A percentile compares a stretch with the other conserved stretches of the same genome.
Conservation (phyloP, 2,797 vertebrate species). For the Ceryle rudis region DNA sequence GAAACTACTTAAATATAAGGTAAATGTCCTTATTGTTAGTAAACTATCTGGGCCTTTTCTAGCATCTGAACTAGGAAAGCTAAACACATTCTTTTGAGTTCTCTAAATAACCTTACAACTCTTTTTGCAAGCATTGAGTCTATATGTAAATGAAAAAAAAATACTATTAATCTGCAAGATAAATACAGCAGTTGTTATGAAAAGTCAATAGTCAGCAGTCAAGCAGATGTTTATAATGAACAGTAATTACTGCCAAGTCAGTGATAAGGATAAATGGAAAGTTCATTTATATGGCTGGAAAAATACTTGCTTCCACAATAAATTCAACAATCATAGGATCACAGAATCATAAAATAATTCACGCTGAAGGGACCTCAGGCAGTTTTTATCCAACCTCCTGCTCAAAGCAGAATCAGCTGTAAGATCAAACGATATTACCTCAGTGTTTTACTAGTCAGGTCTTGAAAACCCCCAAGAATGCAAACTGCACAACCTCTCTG, state of each 20-base stretch:
- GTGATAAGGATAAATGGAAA: neutral
- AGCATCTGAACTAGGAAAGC: neutral
- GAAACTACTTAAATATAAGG: neutral
- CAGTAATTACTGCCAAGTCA: neutral
- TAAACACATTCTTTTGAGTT: neutral
- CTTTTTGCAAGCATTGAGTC: neutral
- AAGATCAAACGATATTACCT: neutral
- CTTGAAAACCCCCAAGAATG: neutral
- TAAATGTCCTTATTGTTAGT: neutral
- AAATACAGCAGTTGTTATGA: neutral
- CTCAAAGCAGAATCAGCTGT: neutral
- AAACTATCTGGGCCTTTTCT: neutral
- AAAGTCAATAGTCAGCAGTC: neutral
- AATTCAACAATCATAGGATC: neutral
- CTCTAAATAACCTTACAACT: neutral
- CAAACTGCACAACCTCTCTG: neutral
- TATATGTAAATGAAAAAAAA: conserved; percentile 16
- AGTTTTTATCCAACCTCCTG: neutral
- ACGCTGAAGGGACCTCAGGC: neutral
- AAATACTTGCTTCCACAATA: neutral
- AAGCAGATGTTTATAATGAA: neutral
- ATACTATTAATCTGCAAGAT: neutral
- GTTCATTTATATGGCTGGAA: neutral
- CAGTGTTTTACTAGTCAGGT: neutral
- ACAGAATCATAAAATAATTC: neutral